Evolutionary conservation across 1,140 invertebrate genomes (phyloP), one percentile per base, ranked within the genome.

Genomic region (Bicyclus anynana): DNA sequence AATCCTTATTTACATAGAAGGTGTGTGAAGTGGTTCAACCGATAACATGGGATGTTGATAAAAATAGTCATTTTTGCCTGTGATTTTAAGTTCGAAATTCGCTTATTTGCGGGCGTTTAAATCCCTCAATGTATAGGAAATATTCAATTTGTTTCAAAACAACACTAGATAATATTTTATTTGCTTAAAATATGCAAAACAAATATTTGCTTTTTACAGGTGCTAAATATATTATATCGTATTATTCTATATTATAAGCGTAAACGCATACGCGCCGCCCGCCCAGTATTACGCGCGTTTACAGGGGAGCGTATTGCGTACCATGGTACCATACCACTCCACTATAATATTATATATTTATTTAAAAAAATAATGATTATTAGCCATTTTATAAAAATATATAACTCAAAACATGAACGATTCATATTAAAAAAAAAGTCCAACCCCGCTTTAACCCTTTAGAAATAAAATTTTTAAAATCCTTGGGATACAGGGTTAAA

Each of bases 1-100:
- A 82, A 86, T 86, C 81, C 78, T 72, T 86, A 72, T 84, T 86
- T 83, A 74, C 80, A 80, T 60, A 75, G 73, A 72, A 77, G 71
- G 80, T 81, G 69, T 59, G 67, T 84, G 69, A 80, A 83, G 79
- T 84, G 82, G 75, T 68, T 72, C 66, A 40, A 59, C 59, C 42
- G 83, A 86, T 86, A 86, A 86, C 74, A 33, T 44, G 60, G 59
- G 66, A 78, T 67, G 66, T 73, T 72, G 59, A 74, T 59, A 23
- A 56, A 75, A 67, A 67, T 23, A 65, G 46, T 21, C 55, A 79
- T 76, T 84, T 77, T 69, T 69, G 74, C 73, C 80, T 62, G 71
- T 71, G 63, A 66, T 62, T 75, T 80, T 73, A 62, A 57, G 59
- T 57, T 49, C 53, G 40, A 61, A 65, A 57, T 37, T 65, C 44